Evolutionary conservation across 2,888 invertebrate species (phyloP), one percentile per base, ranked within the genome.

Genomic region (Callyntrura guangdongensis): DNA sequence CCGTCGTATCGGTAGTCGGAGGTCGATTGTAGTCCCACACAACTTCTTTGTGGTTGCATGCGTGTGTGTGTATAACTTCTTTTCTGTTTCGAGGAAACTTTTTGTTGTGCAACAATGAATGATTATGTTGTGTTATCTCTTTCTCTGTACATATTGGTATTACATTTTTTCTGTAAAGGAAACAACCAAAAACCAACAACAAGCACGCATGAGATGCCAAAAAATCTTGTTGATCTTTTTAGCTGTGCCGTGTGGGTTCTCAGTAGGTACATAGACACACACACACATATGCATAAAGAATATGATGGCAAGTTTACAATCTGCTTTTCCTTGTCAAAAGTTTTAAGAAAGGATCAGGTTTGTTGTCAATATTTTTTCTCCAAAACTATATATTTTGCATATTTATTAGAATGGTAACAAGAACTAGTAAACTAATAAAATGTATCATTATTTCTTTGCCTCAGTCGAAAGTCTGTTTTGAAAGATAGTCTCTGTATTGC

Each of bases 111-210:
- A 74, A 74, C n/a, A 20, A 59, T 49, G 69, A 22, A 81, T 87
- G 56, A 77, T 56, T 53, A 14, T 53, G 22, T 12, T 77, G 11
- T 56, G 22, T 77, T 49, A 27, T 53, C 22, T 53, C 25, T 53
- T 12, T 8, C 25, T 53, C 17, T 8, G 77, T 77, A 56, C 56
- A 56, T 77, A 53, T 77, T 49, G 69, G 22, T 79, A 81, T 87
- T 81, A 81, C 56, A 53, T 53, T 77, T 87, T 77, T 81, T 87
- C 56, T 87, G 79, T 67, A 77, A 64, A 56, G 53, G 67, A 59
- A 81, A 81, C 67, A 64, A 87, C 87, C 87, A 22, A 79, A 87
- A 87, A 81, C 56, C 22, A 81, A 81, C 87, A 81, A 81, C 81
- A 69, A 81, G 53, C 81, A 79, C 87, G 81, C 67, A 87, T 69